These are phyloP conservation scores for Aldabrachelys gigantea DNA, from an alignment of 2,113 vertebrate genomes.

Conservation along the genomic window DNA sequence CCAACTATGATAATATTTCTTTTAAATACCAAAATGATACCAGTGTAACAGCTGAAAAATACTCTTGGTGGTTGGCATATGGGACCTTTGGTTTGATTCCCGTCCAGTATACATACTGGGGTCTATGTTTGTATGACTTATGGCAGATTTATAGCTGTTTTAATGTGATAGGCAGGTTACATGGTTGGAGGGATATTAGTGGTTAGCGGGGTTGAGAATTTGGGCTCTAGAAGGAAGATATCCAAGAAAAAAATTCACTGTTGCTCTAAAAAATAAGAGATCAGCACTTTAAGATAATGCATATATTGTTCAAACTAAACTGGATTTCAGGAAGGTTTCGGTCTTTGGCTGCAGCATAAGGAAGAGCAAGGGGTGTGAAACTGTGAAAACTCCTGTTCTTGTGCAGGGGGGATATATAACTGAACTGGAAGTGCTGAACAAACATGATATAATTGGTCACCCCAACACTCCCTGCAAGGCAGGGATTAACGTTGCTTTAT, in stretches of 20 bases:
- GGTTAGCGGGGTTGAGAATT: constrained; percentile 29
- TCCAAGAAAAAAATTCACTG: constrained; percentile 25
- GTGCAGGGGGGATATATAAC: neutral
- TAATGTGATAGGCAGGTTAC: neutral
- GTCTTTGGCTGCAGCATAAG: neutral
- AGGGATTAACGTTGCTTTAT: neutral
- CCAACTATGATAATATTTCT: neutral
- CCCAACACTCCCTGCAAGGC: neutral
- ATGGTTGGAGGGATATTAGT: constrained; percentile 10
- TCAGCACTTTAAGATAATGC: neutral
- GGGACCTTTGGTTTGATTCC: constrained; percentile 39
- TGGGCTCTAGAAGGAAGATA: neutral
- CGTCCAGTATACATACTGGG: constrained; percentile 3
- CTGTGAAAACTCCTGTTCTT: constrained; percentile 8
- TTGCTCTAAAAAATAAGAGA: neutral
- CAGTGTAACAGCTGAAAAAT: neutral
- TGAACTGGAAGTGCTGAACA: neutral
- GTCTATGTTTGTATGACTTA: constrained; percentile 13
- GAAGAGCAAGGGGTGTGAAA: neutral
- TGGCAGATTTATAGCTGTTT: neutral
- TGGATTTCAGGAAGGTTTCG: constrained; percentile 31
- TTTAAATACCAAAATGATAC: constrained; percentile 35
- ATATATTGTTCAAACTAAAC: neutral
- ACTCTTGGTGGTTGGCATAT: neutral
- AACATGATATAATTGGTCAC: neutral